Evolutionary conservation across 2,113 vertebrate species (phyloP).

Genomic region (Cyprinus carpio): DNA sequence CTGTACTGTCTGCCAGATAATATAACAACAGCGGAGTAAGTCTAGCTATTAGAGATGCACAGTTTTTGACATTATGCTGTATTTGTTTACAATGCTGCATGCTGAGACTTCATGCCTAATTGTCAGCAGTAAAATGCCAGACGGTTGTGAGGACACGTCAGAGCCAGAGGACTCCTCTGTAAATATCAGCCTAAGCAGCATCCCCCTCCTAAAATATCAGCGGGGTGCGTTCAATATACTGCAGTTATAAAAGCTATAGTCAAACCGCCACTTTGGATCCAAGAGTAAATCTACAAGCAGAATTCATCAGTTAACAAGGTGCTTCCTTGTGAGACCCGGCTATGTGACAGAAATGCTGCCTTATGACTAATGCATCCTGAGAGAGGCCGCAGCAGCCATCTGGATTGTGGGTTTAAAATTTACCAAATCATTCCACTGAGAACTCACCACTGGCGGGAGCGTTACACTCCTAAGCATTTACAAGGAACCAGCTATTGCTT

Average conservation of each 20-base stretch:
- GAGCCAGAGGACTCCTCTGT: constrained; percentile 36
- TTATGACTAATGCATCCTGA: constrained; percentile 17
- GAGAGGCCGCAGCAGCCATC: constrained; percentile 11
- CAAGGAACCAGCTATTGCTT: constrained; percentile 24
- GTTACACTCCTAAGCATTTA: constrained; percentile 11
- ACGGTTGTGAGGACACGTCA: constrained; percentile 33
- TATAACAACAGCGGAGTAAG: constrained; percentile 4
- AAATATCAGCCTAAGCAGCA: constrained; percentile 32
- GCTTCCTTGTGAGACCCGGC: background rate
- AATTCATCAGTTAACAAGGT: constrained; percentile 27
- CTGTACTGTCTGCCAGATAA: constrained; percentile 20
- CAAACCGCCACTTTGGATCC: background rate
- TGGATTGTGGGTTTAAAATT: constrained; percentile 33
- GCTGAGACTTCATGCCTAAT: constrained; percentile 54
- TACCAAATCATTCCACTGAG: constrained; percentile 22
- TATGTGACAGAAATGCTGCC: constrained; percentile 18
- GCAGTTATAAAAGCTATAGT: background rate
- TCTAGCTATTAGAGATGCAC: constrained; percentile 58
- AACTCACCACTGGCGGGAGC: background rate
- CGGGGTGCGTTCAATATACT: background rate
- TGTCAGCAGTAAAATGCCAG: constrained; percentile 63
- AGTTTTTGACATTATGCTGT: constrained; percentile 56
- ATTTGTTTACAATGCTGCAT: constrained; percentile 52
- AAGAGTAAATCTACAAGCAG: constrained; percentile 4
- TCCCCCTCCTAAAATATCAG: background rate